Evolutionary conservation across 1,140 invertebrate genomes (phyloP).

Genomic region (Drosophila bocqueti): DNA sequence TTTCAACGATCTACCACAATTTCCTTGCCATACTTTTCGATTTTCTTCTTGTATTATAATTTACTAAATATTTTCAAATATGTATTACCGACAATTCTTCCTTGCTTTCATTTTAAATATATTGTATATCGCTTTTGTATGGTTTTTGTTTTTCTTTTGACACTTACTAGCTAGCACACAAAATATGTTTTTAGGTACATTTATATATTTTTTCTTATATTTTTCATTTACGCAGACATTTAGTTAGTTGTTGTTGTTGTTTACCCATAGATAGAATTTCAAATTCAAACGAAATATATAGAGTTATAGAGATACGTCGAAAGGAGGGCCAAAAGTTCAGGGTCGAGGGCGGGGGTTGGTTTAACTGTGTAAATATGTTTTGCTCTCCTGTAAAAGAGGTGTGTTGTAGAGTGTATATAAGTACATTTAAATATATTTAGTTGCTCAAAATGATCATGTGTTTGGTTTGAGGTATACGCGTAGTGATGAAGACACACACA

Average conservation of each 20-base stretch:
- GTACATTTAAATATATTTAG: slow-evolving; percentile 78
- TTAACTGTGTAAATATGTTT: slow-evolving; percentile 69
- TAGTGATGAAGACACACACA: slow-evolving; percentile 85
- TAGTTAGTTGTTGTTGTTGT: slow-evolving; percentile 35
- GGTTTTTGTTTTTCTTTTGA: slow-evolving; percentile 57
- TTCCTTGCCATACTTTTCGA: slow-evolving; percentile 32
- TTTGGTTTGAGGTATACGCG: slow-evolving; percentile 85
- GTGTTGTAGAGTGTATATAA: slow-evolving; percentile 81
- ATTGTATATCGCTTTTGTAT: slow-evolving; percentile 59
- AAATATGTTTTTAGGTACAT: slow-evolving; percentile 83
- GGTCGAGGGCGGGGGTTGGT: slow-evolving; percentile 3
- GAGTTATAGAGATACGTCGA: slow-evolving; percentile 43
- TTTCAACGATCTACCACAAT: slow-evolving; percentile 42
- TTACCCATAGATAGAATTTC: slow-evolving; percentile 66
- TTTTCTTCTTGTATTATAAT: slow-evolving; percentile 56
- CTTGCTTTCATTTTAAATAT: slow-evolving; percentile 53
- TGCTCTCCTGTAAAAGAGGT: slow-evolving; percentile 53
- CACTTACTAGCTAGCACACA: slow-evolving; percentile 83
- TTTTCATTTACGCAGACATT: slow-evolving; percentile 78
- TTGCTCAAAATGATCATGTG: slow-evolving; percentile 81
- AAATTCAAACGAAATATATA: slow-evolving; percentile 52
- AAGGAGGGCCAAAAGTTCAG: slow-evolving; percentile 45
- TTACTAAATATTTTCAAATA: slow-evolving; percentile 72
- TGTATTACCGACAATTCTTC: slow-evolving; percentile 63
- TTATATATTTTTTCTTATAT: slow-evolving; percentile 66